Evolutionary conservation across 2,113 vertebrate species (phyloP).

Genomic region (Pampusana beccarii): DNA sequence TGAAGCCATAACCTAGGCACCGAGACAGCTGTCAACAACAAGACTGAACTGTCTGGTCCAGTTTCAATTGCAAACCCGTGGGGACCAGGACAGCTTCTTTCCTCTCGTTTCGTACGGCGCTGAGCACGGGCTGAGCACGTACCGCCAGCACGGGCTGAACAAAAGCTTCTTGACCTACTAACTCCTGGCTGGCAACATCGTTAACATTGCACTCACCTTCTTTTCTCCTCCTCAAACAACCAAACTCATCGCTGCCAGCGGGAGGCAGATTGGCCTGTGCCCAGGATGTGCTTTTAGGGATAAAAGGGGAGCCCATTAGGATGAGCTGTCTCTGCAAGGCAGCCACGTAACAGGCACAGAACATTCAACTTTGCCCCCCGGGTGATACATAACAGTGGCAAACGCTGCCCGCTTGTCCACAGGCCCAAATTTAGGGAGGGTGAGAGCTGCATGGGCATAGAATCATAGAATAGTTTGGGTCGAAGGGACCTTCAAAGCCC

Average conservation of each 20-base stretch:
- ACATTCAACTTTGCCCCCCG: background rate
- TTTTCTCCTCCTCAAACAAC: conserved; percentile 8
- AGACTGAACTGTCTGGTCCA: background rate
- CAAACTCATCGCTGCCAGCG: background rate
- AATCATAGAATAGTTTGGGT: too few relatives aligned
- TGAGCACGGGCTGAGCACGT: background rate
- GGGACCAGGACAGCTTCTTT: conserved; percentile 43
- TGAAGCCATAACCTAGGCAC: background rate
- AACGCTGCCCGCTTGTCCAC: background rate
- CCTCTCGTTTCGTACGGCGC: background rate
- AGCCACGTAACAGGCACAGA: background rate
- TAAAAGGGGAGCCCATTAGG: conserved; percentile 12
- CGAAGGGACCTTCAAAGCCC: too few relatives aligned
- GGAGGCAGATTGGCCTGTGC: conserved; percentile 49
- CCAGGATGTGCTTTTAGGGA: background rate
- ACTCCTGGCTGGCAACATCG: conserved; percentile 27
- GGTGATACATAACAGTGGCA: background rate
- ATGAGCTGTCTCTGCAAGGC: conserved; percentile 13
- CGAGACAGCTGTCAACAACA: background rate
- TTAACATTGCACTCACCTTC: conserved; percentile 26
- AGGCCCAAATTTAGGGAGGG: background rate
- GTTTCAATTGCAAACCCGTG: background rate
- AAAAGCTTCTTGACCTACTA: conserved; percentile 67
- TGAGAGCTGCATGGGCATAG: background rate
- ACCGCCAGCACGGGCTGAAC: background rate